Conservation (phyloP, 2,113 vertebrate species). For the Arizona elegans region DNA sequence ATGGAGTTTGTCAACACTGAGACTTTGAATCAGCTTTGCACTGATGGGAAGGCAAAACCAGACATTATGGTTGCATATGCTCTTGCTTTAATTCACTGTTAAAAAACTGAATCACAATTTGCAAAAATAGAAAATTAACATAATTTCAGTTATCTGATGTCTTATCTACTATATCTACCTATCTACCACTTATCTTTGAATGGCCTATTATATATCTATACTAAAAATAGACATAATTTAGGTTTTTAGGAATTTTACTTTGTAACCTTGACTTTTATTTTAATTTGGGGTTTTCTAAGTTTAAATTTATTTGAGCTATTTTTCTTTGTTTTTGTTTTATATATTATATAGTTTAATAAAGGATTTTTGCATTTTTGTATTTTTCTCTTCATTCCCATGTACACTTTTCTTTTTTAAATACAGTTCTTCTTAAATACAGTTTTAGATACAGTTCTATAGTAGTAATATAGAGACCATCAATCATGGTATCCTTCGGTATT, state of each 20-base stretch:
- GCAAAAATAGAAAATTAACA: neutral
- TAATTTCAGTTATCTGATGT: neutral
- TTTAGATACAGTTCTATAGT: neutral
- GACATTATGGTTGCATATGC: neutral
- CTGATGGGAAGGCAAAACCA: neutral
- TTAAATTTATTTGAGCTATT: neutral
- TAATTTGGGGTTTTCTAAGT: neutral
- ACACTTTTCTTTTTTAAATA: neutral
- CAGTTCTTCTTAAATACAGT: neutral
- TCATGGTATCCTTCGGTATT: neutral
- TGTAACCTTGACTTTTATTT: neutral
- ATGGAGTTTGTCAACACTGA: neutral
- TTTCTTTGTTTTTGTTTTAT: neutral
- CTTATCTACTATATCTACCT: neutral
- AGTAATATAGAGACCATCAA: neutral
- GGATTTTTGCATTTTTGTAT: neutral
- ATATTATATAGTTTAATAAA: neutral
- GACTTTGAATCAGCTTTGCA: neutral
- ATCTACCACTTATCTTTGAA: neutral
- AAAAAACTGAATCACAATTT: neutral
- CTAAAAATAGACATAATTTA: neutral
- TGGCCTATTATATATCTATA: neutral
- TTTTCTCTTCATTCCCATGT: neutral
- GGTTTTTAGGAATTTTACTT: neutral
- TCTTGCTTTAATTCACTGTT: neutral